These are phyloP conservation scores for Matsumyia berberina DNA, from an alignment of 2,888 invertebrate genomes.

Conservation along the genomic window DNA sequence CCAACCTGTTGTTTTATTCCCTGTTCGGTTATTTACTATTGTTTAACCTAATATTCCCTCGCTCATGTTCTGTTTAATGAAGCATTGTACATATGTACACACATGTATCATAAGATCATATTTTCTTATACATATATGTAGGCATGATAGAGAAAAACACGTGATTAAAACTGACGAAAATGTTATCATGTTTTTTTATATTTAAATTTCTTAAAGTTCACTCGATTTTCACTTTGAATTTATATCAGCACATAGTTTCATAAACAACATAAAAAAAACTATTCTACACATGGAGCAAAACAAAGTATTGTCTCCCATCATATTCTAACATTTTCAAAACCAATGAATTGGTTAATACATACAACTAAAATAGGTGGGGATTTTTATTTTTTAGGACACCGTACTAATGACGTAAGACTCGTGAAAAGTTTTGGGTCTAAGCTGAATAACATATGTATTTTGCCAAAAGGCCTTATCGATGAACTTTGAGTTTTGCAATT, in stretches of 20 bases:
- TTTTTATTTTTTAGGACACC: not conserved
- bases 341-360: not conserved
- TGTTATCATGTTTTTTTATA: conserved; percentile 10
- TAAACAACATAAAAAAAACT: conserved; percentile 18
- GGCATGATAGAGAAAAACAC: conserved; percentile 26
- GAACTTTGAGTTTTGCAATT: conserved; percentile 24
- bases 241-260: conserved; percentile 22
- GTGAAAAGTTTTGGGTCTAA: not conserved
- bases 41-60: conserved; percentile 16
- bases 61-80: conserved; percentile 17
- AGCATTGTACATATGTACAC: conserved; percentile 31
- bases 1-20: conserved; percentile 30
- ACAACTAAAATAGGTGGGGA: not conserved
- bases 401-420: not conserved
- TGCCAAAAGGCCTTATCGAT: conserved; percentile 10
- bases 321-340: not conserved
- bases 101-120: conserved; percentile 40
- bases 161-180: conserved; percentile 15
- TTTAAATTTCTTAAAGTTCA: conserved; percentile 11
- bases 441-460: not conserved
- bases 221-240: conserved; percentile 1
- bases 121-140: conserved; percentile 14
- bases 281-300: not conserved
- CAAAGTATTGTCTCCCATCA: conserved; percentile 12
- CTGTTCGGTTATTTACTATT: conserved; percentile 17